Conservation (phyloP, 2,888 invertebrate genomes). For the Lacanobia oleracea region DNA sequence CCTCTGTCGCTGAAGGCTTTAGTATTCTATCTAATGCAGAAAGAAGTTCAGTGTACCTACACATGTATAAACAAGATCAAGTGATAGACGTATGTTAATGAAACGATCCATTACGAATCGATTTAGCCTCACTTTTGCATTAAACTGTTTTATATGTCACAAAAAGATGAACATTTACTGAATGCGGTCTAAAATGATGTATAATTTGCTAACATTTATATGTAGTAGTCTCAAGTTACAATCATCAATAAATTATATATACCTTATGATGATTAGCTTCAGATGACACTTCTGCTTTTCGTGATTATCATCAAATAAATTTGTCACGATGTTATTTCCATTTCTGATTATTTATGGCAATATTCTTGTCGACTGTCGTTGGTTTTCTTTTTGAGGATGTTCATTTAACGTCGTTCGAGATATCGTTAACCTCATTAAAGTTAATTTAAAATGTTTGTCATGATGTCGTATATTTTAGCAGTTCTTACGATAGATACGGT, state of each 20-base stretch:
- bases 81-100: slow-evolving; percentile 1
- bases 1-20: too few relatives aligned
- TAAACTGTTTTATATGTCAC: slow-evolving; percentile 7
- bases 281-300: slow-evolving; percentile 52
- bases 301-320: slow-evolving; percentile 51
- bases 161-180: slow-evolving; percentile 32
- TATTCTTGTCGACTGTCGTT: slow-evolving; percentile 28
- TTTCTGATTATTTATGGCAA: slow-evolving; percentile 53
- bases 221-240: slow-evolving; percentile 47
- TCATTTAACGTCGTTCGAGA: slow-evolving; percentile 3
- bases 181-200: slow-evolving; percentile 29
- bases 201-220: slow-evolving; percentile 40
- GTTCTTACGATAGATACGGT: neutral
- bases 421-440: slow-evolving; percentile 29
- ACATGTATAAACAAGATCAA: neutral
- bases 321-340: slow-evolving; percentile 50
- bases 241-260: slow-evolving; percentile 59
- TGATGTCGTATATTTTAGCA: slow-evolving; percentile 9
- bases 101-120: slow-evolving; percentile 1
- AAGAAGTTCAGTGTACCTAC: neutral
- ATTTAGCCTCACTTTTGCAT: slow-evolving; percentile 27
- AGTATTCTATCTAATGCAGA: too few relatives aligned
- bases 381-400: slow-evolving; percentile 40
- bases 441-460: slow-evolving; percentile 17
- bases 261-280: slow-evolving; percentile 60